These are phyloP conservation scores for Apolygus lucorum DNA, from an alignment of 1,140 invertebrate species.

Conservation along the genomic window DNA sequence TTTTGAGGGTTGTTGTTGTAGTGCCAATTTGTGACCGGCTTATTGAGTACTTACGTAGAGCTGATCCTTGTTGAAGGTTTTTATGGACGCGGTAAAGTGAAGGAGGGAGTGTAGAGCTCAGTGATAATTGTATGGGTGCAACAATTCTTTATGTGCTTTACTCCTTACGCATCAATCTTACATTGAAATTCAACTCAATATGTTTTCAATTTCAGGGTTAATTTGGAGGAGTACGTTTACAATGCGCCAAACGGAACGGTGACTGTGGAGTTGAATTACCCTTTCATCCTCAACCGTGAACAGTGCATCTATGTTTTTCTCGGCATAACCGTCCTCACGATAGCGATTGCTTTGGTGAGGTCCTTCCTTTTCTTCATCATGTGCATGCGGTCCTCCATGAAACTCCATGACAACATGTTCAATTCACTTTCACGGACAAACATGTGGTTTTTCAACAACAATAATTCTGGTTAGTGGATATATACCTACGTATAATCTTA, in stretches of 20 bases:
- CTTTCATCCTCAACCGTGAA: not conserved
- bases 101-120: too few relatives aligned
- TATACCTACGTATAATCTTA: too few relatives aligned
- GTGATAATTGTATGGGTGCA: too few relatives aligned
- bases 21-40: too few relatives aligned
- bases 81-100: too few relatives aligned
- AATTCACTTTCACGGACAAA: conserved; percentile 65
- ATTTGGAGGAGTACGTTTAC: conserved; percentile 40
- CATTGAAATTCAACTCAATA: not conserved
- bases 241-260: not conserved
- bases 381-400: conserved; percentile 68
- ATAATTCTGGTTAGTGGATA: conserved; percentile 48
- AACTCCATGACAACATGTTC: conserved; percentile 80
- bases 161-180: too few relatives aligned
- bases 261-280: not conserved
- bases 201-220: conserved; percentile 40
- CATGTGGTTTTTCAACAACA: conserved; percentile 83
- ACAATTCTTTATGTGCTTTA: too few relatives aligned
- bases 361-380: conserved; percentile 66
- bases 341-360: conserved; percentile 50
- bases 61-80: too few relatives aligned
- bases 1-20: too few relatives aligned
- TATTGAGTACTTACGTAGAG: too few relatives aligned
- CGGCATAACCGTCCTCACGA: conserved; percentile 47
- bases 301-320: conserved; percentile 52